These are phyloP conservation scores for Sipha maydis DNA, from an alignment of 2,888 invertebrate species.

Conservation along the genomic window DNA sequence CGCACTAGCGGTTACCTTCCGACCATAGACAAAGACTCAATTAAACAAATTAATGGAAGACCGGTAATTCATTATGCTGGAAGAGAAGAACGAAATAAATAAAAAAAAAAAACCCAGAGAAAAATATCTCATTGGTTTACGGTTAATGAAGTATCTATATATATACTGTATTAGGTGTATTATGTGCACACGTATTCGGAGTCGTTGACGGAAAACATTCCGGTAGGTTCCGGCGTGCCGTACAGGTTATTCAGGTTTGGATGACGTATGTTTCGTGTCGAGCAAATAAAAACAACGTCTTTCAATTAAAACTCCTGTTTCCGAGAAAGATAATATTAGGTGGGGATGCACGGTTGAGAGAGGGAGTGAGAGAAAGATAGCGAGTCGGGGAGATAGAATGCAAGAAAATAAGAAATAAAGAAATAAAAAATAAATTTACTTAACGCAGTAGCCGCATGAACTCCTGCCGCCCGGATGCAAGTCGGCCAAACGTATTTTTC, in stretches of 20 bases:
- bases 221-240: neutral
- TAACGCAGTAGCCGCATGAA: neutral
- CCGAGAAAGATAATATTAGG: neutral
- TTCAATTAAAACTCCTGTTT: conserved; percentile 24
- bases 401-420: neutral
- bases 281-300: neutral
- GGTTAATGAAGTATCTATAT: neutral
- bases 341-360: neutral
- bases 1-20: neutral
- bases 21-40: conserved; percentile 26
- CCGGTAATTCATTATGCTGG: conserved; percentile 24
- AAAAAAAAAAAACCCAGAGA: neutral
- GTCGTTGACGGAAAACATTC: conserved; percentile 9
- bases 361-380: too few species aligned
- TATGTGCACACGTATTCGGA: neutral
- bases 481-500: neutral
- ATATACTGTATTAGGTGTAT: too few species aligned
- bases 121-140: conserved; percentile 3
- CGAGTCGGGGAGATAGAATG: neutral
- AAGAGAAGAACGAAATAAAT: neutral
- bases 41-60: conserved; percentile 47
- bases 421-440: neutral
- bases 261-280: conserved; percentile 9
- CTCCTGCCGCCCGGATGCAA: neutral
- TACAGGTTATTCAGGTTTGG: conserved; percentile 50